Percentiles rank a stretch among this genome's conserved stretches.
phyloP scores from a whole-genome alignment of 2,797 vertebrate species.

The Sebastes miniatus region DNA sequence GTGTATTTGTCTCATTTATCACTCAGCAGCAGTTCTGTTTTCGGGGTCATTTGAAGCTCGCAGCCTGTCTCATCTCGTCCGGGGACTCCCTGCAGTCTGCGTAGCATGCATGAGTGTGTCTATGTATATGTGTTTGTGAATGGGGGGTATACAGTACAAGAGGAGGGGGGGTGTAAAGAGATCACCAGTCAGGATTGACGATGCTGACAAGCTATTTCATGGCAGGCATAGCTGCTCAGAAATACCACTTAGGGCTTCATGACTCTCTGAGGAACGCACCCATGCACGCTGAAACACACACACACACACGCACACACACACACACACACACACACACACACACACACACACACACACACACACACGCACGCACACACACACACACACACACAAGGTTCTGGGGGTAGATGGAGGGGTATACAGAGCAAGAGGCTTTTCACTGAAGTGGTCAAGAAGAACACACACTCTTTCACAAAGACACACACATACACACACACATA shows the following conservation, averaged over 20 bases:
- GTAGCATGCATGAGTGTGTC: constrained; percentile 22
- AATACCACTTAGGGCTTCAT: constrained; percentile 46
- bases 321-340: not conserved
- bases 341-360: not conserved
- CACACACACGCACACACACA: not conserved
- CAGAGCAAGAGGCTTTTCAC: constrained; percentile 53
- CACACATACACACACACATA: constrained; percentile 29
- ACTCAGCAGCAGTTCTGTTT: constrained; percentile 69
- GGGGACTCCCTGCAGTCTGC: constrained; percentile 53
- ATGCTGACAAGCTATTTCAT: constrained; percentile 48
- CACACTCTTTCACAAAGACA: constrained; percentile 9
- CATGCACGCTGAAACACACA: not conserved
- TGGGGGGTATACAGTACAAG: not conserved
- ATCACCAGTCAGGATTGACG: constrained; percentile 38
- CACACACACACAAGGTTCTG: not conserved
- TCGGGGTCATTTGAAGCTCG: constrained; percentile 73
- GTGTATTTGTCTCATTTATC: constrained; percentile 76
- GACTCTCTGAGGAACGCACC: constrained; percentile 30
- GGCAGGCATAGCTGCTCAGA: constrained; percentile 30
- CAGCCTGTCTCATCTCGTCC: constrained; percentile 60
- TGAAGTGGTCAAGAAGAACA: constrained; percentile 64
- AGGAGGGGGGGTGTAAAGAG: not conserved
- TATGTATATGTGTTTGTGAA: not conserved
- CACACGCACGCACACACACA: not conserved
- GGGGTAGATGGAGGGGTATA: not conserved